These are phyloP conservation scores for Triops cancriformis DNA, from an alignment of 1,140 invertebrate species.

Conservation along the genomic window DNA sequence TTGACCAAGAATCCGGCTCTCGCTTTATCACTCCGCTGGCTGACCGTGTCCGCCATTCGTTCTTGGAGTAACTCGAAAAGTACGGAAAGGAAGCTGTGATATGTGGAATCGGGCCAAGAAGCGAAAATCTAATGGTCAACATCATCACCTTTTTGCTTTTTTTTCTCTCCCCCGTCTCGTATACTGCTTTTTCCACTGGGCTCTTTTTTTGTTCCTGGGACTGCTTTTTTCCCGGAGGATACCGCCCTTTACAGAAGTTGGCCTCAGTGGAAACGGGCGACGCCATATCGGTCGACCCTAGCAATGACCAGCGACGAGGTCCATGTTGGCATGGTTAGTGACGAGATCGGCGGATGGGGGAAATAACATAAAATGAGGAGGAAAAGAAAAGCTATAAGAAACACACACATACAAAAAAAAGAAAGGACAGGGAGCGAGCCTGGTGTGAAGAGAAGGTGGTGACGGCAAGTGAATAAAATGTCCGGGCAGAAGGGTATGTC, in stretches of 20 bases:
- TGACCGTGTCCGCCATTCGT: neutral
- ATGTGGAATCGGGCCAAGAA: neutral
- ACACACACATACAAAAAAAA: neutral
- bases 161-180: neutral
- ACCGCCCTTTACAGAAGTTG: neutral
- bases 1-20: conserved; percentile 10
- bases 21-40: conserved; percentile 9
- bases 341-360: neutral
- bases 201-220: neutral
- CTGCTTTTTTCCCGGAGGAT: neutral
- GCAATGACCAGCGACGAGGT: conserved; percentile 7
- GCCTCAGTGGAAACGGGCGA: neutral
- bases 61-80: neutral
- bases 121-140: conserved; percentile 6
- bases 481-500: conserved; percentile 3
- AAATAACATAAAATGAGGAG: neutral
- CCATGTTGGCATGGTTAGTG: conserved; percentile 9
- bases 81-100: neutral
- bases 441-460: neutral
- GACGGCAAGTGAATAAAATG: conserved; percentile 6
- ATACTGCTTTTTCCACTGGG: neutral
- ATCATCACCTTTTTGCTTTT: conserved; percentile 10
- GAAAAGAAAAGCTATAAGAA: neutral
- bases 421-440: neutral
- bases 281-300: conserved; percentile 3